Percentiles rank a stretch among this genome's conserved stretches.
phyloP scores from a whole-genome alignment of 2,797 vertebrate genomes.

The Alectoris magna region DNA sequence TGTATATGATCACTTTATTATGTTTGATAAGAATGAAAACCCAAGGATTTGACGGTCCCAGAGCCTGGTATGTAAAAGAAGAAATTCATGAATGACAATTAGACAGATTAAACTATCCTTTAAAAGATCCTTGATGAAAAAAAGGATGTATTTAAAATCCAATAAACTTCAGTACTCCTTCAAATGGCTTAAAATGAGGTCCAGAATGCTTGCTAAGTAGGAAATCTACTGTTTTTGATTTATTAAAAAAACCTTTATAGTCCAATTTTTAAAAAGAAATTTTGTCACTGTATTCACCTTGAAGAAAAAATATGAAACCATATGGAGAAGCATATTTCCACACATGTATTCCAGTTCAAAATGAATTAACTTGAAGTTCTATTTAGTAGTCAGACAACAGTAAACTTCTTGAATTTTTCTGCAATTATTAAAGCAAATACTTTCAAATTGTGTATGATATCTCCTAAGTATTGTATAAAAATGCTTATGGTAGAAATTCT shows the following conservation, averaged over 20 bases:
- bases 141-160: slow-evolving; percentile 73
- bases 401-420: not conserved
- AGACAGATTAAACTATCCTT: slow-evolving; percentile 70
- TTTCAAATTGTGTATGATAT: slow-evolving; percentile 8
- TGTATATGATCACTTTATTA: slow-evolving; percentile 66
- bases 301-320: slow-evolving; percentile 77
- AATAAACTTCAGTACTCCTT: slow-evolving; percentile 76
- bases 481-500: slow-evolving; percentile 10
- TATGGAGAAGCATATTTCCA: slow-evolving; percentile 63
- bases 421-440: not conserved
- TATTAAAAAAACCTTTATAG: slow-evolving; percentile 59
- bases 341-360: slow-evolving; percentile 49
- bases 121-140: slow-evolving; percentile 71
- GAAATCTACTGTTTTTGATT: slow-evolving; percentile 74
- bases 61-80: slow-evolving; percentile 71
- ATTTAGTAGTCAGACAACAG: slow-evolving; percentile 54
- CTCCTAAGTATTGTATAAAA: not conserved
- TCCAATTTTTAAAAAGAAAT: slow-evolving; percentile 57
- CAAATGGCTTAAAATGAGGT: slow-evolving; percentile 77
- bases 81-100: slow-evolving; percentile 79
- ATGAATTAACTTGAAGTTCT: slow-evolving; percentile 60
- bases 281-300: slow-evolving; percentile 71
- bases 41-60: slow-evolving; percentile 66
- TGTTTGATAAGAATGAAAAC: slow-evolving; percentile 77
- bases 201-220: slow-evolving; percentile 68